Base-by-base conservation (phyloP, 2,113 vertebrate genomes). In the Cottus gobio region DNA sequence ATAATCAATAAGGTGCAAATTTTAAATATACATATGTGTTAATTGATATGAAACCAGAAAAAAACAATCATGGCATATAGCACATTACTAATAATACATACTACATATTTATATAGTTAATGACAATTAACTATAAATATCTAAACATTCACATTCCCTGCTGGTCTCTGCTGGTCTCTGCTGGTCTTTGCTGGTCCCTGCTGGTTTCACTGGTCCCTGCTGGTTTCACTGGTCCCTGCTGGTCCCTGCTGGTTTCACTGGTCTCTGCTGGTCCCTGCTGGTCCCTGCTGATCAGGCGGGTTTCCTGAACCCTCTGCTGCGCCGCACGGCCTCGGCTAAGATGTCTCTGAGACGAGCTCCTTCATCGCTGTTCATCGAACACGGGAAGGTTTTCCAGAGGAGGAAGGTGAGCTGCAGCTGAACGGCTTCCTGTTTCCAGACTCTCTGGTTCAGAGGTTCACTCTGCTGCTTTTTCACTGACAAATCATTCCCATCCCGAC, bases 221-320 rank as follows among this genome's bases (percentile, higher is more conserved):
- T 50, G 46, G 52, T 56, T n/a, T 1, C n/a, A 1, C 52, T 56
- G 46, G 46, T 50, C 18, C 18, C 46, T 50, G 46, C 46, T 50
- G 46, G 52, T 56, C 10, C 1, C 52, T 56, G 4, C 52, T 54
- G 22, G 52, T 24, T 9, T 3, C 22, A 1, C 50, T 52, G 22
- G 50, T 52, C 22, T 4, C 50, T 52, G 2, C 50, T n/a, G 46
- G 20, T 39, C 65, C 31, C 26, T 61, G 2, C 61, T 70, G 54
- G 44, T 73, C 37, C 42, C 26, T 64, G 7, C 18, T 56, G 56
- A 44, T 78, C 10, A 96, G 95, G 93, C 85, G 0, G 90, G 95
- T 0, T 95, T 96, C 79, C 88, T 96, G 57, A 90, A 84, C 0
- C 96, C 96, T 1, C 91, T 96, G 46, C 78, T 97, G 84, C 91